Evolutionary conservation across 1,140 invertebrate genomes (phyloP).

Genomic region (Nautilus pompilius): DNA sequence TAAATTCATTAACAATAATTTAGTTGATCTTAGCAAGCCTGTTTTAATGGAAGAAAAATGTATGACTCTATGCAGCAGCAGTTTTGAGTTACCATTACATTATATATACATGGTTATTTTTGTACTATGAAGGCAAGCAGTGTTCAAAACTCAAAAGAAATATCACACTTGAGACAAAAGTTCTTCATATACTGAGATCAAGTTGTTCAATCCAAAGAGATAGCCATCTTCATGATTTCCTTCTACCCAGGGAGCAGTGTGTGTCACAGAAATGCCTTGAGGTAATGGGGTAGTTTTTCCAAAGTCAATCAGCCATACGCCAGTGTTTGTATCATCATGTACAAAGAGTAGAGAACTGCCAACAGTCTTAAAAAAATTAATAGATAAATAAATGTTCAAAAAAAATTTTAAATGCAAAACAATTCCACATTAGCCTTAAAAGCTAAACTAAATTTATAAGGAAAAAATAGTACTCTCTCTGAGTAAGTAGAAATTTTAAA

Average conservation of each 20-base stretch:
- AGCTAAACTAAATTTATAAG: too few relatives aligned
- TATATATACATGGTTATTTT: too few relatives aligned
- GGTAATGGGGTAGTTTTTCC: conserved; percentile 89
- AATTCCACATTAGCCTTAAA: too few relatives aligned
- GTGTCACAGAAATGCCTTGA: conserved; percentile 70
- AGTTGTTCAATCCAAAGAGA: conserved; percentile 88
- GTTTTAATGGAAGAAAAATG: too few relatives aligned
- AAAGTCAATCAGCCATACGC: conserved; percentile 98
- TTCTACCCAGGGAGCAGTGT: conserved; percentile 83
- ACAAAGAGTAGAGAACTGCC: conserved; percentile 95
- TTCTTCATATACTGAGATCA: conserved; percentile 71
- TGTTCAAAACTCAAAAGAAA: too few relatives aligned
- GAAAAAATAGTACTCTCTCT: neutral
- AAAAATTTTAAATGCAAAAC: neutral
- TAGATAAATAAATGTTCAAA: too few relatives aligned
- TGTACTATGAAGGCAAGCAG: too few relatives aligned
- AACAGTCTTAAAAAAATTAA: conserved; percentile 69
- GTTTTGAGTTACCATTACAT: too few relatives aligned
- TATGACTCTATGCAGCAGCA: too few relatives aligned
- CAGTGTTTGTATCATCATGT: conserved; percentile 80
- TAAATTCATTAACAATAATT: too few relatives aligned
- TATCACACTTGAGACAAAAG: too few relatives aligned
- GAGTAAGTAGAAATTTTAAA: neutral
- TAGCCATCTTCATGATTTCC: conserved; percentile 99
- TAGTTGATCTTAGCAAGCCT: too few relatives aligned